Base-by-base conservation (phyloP, 23 tunicate genomes). In the Trididemnum clinides region DNA sequence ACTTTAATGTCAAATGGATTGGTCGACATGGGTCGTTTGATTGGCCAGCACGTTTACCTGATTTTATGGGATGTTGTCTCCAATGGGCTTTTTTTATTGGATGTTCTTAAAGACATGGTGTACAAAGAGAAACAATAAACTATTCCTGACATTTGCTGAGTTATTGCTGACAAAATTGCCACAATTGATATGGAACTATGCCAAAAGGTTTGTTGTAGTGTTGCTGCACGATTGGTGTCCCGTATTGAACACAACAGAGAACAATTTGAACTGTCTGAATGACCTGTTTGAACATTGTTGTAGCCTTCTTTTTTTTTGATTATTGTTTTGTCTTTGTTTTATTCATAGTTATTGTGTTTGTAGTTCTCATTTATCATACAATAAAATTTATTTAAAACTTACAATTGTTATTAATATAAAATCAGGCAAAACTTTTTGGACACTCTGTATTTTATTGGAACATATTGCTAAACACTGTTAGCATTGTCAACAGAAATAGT, bases 121-220 rank as follows among this genome's bases (percentile, higher is more conserved):
- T 74, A 74, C 81, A 39, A 35, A 74, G 58, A 74, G 81, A 74
- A 74, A 74, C 59, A 58, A 74, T 59, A 32, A 74, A 74, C 81
- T 74, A 74, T 34, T 74, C 81, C 59, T 74, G 81, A 74, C 81
- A 74, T 74, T 35, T 59, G 81, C 81, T 15, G 58, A 74, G 81
- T 35, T 38, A 74, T 74, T 74, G 81, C 88, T 30, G 79, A 85
- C 34, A 85, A 77, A 50, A 66, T 31, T 66, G 75, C 75, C 36
- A 31, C 75, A 66, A 81, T 39, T 59, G 84, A 82, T 62, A 75
- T 57, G 66, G 82, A 85, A 51, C 88, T 74, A 66, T 85, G 88
- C 57, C 62, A 77, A 4, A 81, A 85, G 66, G 65, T 57, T 72
- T 64, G 65, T 35, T 59, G 50, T 1, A 77, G 88, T 69, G 57